phyloP scores from a whole-genome alignment of 2,113 vertebrate species.

The Fulica atra region DNA sequence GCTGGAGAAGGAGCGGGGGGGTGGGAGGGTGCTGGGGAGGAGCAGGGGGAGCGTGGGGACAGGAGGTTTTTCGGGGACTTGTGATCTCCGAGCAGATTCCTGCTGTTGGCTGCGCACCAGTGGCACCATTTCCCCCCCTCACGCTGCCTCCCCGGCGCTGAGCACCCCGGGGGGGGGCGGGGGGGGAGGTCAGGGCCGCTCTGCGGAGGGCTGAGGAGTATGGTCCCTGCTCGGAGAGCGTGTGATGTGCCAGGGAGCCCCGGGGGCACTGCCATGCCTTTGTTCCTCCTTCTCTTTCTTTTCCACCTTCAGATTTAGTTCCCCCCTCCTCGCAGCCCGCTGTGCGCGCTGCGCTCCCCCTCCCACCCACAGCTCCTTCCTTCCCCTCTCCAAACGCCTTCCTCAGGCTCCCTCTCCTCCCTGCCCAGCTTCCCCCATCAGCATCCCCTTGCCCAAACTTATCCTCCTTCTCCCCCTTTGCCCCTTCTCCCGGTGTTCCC shows the following conservation, averaged over 20 bases:
- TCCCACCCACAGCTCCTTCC: conserved; percentile 36
- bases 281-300: conserved; percentile 65
- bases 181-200: background rate
- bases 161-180: too few relatives aligned
- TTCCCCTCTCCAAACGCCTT: conserved; percentile 20
- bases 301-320: conserved; percentile 54
- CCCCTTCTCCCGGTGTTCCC: background rate
- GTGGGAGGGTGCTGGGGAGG: background rate
- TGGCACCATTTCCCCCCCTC: background rate
- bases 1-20: background rate
- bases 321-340: background rate
- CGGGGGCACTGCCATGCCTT: conserved; percentile 42
- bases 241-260: conserved; percentile 34
- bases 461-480: background rate
- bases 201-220: background rate
- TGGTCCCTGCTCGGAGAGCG: background rate
- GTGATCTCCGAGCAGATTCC: background rate
- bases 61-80: background rate
- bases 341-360: background rate
- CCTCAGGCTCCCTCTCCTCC: conserved; percentile 38
- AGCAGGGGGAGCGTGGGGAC: background rate
- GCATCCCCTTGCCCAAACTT: background rate
- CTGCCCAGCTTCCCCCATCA: background rate
- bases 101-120: background rate
- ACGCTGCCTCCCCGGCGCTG: background rate